Base-by-base conservation (phyloP, 2,888 invertebrate genomes). In the Holacanthella duospinosa region DNA sequence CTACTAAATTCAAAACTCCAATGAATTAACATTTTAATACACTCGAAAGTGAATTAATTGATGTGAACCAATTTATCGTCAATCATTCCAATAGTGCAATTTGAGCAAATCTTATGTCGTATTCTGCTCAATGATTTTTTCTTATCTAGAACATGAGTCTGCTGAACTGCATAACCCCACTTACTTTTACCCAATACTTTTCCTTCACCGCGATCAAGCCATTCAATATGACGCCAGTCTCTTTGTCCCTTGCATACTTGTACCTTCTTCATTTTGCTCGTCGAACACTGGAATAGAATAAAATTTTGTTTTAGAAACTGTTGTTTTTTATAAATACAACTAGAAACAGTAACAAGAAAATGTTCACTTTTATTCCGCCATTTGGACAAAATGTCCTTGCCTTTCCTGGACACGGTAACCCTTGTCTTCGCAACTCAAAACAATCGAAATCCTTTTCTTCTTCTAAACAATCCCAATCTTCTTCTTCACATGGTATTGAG, bases 361-460 rank as follows among this genome's bases (percentile, higher is more conserved):
- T 12, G 36, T 3, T 55, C 36, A 64, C 64, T 1, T 26, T 26
- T 0, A 64, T 28, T 16, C 64, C 64, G 19, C 24, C 48, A 26
- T 64, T 62, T 1, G 64, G 64, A 43, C 64, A 64, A 21, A 62
- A 43, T 2, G 43, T 54, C 25, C 62, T 43, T 12, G 25, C 55
- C 19, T 48, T 26, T 12, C 28, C 62, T 1, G 64, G 64, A 48
- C 64, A 64, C 1, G 29, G 43, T 21, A 54, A 9, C 6, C 48
- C 43, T 2, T 58, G 21, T 26, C 25, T 53, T 9, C 29, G n/a
- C 6, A 29, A 25, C 28, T 62, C 64, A 25, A 36, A 43, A 29
- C 65, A 63, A 27, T 65, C 65, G 55, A 65, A 65, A 24, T 61
- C 63, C 19, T 61, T 58, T 48, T 65, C 65, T 43, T 56, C 55